Conservation (phyloP, 2,888 invertebrate species). For the Lasiommata megera region DNA sequence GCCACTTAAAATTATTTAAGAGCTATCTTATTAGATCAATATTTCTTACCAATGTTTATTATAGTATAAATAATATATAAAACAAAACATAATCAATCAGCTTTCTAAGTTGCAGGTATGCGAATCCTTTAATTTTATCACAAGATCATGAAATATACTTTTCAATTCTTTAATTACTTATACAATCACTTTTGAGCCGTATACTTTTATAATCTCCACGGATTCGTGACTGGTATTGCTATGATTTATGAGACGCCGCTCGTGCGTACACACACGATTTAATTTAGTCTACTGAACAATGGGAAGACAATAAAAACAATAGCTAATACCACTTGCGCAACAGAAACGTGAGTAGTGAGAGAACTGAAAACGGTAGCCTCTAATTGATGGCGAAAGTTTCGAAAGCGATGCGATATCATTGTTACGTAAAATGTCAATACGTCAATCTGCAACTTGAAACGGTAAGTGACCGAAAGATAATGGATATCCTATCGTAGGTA, state of each 20-base stretch:
- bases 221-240: slow-evolving; percentile 6
- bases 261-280: slow-evolving; percentile 4
- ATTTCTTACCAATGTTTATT: no score
- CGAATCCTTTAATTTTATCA: no score
- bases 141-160: no score
- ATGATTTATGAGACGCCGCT: slow-evolving; percentile 6
- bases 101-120: no score
- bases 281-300: slow-evolving; percentile 3
- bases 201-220: background rate
- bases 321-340: slow-evolving; percentile 22
- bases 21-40: no score
- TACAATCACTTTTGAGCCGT: background rate
- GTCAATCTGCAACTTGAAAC: slow-evolving; percentile 16
- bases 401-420: slow-evolving; percentile 45
- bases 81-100: no score
- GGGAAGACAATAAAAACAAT: slow-evolving; percentile 16
- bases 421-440: slow-evolving; percentile 41
- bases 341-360: slow-evolving; percentile 34
- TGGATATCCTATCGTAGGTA: slow-evolving; percentile 2
- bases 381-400: slow-evolving; percentile 67
- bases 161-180: no score
- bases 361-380: slow-evolving; percentile 45
- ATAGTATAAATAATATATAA: no score
- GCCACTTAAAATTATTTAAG: no score
- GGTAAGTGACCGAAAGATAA: slow-evolving; percentile 14